Conservation (phyloP, 1,140 invertebrate genomes). For the Ericerus pela region DNA sequence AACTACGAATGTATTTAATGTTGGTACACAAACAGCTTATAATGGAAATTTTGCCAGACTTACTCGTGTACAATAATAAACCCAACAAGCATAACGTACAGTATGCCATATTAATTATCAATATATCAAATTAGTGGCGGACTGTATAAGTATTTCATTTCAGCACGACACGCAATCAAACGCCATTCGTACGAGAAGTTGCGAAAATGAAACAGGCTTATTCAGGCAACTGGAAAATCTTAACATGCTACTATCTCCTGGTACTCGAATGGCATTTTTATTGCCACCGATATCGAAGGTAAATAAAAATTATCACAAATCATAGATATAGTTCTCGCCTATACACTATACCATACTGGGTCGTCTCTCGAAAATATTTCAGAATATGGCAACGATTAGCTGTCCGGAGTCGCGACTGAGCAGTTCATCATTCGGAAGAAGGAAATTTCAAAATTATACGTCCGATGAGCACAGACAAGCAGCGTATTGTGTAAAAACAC, state of each 20-base stretch:
- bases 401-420: not conserved
- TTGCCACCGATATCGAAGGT: not conserved
- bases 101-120: no score
- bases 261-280: not conserved
- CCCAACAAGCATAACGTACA: no score
- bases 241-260: not conserved
- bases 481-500: constrained; percentile 27
- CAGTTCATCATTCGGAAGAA: not conserved
- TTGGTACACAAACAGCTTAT: no score
- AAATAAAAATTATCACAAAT: not conserved
- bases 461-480: not conserved
- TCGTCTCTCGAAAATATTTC: constrained; percentile 14
- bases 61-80: no score
- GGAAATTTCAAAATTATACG: not conserved
- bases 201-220: not conserved
- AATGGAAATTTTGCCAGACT: no score
- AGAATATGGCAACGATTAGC: constrained; percentile 1
- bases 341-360: no score
- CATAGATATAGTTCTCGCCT: no score
- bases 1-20: no score
- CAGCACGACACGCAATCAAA: not conserved
- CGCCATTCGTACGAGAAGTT: not conserved
- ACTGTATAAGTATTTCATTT: no score
- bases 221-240: not conserved
- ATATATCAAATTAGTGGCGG: no score